These are phyloP conservation scores for Morelia viridis DNA, from an alignment of 2,797 vertebrate genomes.

Conservation along the genomic window DNA sequence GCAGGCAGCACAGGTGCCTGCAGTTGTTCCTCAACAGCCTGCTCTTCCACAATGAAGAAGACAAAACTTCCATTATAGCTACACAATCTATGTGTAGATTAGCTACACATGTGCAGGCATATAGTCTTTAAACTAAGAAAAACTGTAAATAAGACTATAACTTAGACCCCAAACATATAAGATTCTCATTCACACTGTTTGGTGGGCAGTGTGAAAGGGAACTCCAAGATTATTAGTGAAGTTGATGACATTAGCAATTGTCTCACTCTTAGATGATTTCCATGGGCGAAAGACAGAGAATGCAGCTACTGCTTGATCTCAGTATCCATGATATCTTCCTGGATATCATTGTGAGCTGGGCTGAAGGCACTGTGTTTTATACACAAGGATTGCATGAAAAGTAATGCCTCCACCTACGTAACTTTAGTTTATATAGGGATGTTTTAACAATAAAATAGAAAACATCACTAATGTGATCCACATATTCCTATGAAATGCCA, in stretches of 20 bases:
- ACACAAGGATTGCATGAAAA: neutral
- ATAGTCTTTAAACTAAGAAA: neutral
- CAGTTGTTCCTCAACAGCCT: too few species aligned
- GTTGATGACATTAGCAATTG: neutral
- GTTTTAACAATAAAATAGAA: neutral
- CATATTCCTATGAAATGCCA: neutral
- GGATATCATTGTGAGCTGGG: neutral
- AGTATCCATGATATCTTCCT: neutral
- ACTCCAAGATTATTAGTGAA: neutral
- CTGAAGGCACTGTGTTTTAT: neutral
- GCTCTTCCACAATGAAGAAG: neutral
- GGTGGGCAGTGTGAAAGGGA: neutral
- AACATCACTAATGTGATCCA: neutral
- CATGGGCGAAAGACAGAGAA: neutral
- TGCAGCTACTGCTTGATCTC: neutral
- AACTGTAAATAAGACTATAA: neutral
- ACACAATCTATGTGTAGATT: neutral
- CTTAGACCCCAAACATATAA: neutral
- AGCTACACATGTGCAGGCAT: neutral
- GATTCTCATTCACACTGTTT: neutral
- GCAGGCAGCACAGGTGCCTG: too few species aligned
- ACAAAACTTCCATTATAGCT: neutral
- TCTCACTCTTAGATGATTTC: neutral
- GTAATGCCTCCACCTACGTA: neutral
- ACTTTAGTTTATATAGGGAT: neutral